phyloP scores from a whole-genome alignment of 2,113 vertebrate genomes.

The Alouatta palliata region DNA sequence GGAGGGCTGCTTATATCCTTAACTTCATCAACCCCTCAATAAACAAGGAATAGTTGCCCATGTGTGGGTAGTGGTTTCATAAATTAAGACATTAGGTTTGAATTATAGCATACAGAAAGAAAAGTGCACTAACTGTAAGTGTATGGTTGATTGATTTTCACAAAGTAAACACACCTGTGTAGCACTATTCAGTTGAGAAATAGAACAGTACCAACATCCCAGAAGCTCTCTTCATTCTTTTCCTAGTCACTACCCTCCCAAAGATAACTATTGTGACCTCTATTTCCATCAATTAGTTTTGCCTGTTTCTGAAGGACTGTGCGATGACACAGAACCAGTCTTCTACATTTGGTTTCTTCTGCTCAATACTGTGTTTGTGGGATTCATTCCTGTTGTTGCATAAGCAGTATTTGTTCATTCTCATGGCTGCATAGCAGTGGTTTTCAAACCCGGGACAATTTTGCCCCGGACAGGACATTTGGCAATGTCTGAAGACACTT shows the following conservation, averaged over 20 bases:
- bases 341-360: not conserved
- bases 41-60: not conserved
- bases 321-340: not conserved
- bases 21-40: not conserved
- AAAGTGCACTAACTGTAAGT: not conserved
- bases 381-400: not conserved
- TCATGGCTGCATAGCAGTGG: not conserved
- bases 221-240: not conserved
- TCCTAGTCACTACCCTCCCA: not conserved
- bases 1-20: not conserved
- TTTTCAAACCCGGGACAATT: not conserved
- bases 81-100: not conserved
- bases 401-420: not conserved
- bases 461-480: not conserved
- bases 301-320: not conserved
- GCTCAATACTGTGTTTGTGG: not conserved
- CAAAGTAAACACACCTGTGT: not conserved
- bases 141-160: not conserved
- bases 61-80: not conserved
- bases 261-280: not conserved
- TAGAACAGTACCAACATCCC: not conserved
- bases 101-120: not conserved
- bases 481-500: not conserved
- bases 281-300: not conserved
- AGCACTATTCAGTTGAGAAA: not conserved